These are phyloP conservation scores for Elegia similella DNA, from an alignment of 2,888 invertebrate species.

Conservation along the genomic window DNA sequence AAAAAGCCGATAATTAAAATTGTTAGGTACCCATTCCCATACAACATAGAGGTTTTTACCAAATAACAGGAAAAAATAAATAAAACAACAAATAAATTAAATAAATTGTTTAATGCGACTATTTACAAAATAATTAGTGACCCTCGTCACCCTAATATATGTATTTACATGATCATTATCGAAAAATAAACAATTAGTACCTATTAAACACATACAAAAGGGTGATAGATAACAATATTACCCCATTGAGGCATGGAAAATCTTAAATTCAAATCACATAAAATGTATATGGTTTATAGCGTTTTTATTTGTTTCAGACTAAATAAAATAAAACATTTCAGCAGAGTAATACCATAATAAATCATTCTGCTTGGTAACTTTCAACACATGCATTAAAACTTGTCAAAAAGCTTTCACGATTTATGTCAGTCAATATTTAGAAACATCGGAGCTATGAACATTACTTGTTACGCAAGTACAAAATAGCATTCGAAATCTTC, in stretches of 20 bases:
- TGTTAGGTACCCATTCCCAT: too few relatives aligned
- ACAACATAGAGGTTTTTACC: too few relatives aligned
- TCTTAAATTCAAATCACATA: background rate
- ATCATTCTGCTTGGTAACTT: background rate
- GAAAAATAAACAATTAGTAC: background rate
- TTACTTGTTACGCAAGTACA: background rate
- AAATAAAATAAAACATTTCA: background rate
- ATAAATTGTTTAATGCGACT: constrained; percentile 27
- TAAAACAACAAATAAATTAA: constrained; percentile 16
- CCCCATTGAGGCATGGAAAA: background rate
- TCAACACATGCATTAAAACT: background rate
- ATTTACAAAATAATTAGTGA: constrained; percentile 26
- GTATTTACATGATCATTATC: constrained; percentile 9
- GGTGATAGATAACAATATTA: background rate
- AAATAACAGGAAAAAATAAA: constrained; percentile 8
- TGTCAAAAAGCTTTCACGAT: background rate
- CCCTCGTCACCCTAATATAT: background rate
- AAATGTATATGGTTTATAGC: background rate
- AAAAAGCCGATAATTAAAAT: too few relatives aligned
- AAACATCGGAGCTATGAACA: background rate
- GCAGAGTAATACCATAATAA: background rate
- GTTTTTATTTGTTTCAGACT: background rate
- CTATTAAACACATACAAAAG: background rate
- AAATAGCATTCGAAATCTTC: background rate
- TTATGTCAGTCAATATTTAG: background rate